Conservation (phyloP, 2,888 invertebrate genomes). For the Megastigmus dorsalis region DNA sequence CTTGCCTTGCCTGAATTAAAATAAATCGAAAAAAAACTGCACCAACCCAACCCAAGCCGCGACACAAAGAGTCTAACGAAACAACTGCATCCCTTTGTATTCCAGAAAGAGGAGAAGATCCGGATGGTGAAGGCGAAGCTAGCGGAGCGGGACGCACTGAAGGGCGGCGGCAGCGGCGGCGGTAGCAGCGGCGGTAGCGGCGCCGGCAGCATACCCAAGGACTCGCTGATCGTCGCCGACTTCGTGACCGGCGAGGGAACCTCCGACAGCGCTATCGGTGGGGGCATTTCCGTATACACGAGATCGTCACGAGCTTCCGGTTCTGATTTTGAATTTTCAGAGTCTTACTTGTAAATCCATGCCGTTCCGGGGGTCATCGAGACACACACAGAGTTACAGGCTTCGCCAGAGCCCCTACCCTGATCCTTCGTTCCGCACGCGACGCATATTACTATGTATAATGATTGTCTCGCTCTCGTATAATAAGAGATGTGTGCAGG, state of each 20-base stretch:
- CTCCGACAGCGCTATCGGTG: slow-evolving; percentile 86
- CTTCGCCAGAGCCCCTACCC: not conserved
- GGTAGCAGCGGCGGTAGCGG: slow-evolving; percentile 70
- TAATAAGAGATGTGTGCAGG: not conserved
- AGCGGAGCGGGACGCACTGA: slow-evolving; percentile 83
- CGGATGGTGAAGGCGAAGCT: slow-evolving; percentile 87
- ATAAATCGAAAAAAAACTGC: not conserved
- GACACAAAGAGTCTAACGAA: no score
- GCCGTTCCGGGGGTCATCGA: not conserved
- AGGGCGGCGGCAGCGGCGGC: slow-evolving; percentile 75
- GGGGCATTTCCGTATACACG: slow-evolving; percentile 83
- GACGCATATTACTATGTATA: not conserved
- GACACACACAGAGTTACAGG: no score
- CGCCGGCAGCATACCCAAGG: slow-evolving; percentile 77
- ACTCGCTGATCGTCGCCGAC: slow-evolving; percentile 83
- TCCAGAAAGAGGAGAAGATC: slow-evolving; percentile 92
- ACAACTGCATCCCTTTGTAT: not conserved
- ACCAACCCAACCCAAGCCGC: no score
- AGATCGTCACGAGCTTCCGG: slow-evolving; percentile 89
- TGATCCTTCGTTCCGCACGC: not conserved
- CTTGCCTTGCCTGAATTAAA: not conserved
- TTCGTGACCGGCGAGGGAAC: slow-evolving; percentile 86
- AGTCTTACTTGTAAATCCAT: slow-evolving; percentile 84
- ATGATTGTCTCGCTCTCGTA: not conserved
- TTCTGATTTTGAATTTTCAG: slow-evolving; percentile 91